Base-by-base conservation (phyloP, 92 coral and sea anemone genomes). In the Epizoanthus ramosus region DNA sequence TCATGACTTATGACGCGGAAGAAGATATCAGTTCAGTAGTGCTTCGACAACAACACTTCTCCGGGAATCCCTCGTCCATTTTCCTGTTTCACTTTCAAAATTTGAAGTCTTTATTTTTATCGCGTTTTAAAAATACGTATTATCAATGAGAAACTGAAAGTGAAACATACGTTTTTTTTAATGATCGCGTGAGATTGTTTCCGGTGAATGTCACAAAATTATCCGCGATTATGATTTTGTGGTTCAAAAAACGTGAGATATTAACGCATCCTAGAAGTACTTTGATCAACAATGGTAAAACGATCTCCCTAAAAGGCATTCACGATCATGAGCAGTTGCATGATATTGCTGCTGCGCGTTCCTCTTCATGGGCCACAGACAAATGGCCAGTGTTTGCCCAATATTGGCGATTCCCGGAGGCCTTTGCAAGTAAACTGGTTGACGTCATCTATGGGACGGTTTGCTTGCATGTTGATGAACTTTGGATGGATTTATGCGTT, bases 371-470 rank as follows among this genome's bases (percentile, higher is more conserved):
- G 35, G 31, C 54, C 54, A 50, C 54, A 50, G 54, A 50, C 14
- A 10, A 13, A 13, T 50, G 54, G 54, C 54, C 54, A 50, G 54
- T 50, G 54, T 13, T 50, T 53, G 28, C 58, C 24, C 15, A 18
- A 54, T n/a, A 39, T 39, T 6, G 23, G 19, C 19, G 14, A 60
- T 23, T 77, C 82, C 82, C 82, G 66, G 82, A 77, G 56, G 71
- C 71, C 82, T 77, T 61, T 77, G 82, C 71, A 57, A 63, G 82
- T 59, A 60, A 18, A 59, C 12, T 41, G 74, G 90, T 74, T 93
- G 89, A 93, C 95, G 98, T 91, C 98, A 91, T 86, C 94, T 80
- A 50, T 88, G 85, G 91, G 91, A 83, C 95, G 92, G 94, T 93
- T 93, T 91, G 69, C 81, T 60, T 76, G 88, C 94, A 84, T 87